Conservation (phyloP, 2,113 vertebrate species). For the Corythornis vintsioides region DNA sequence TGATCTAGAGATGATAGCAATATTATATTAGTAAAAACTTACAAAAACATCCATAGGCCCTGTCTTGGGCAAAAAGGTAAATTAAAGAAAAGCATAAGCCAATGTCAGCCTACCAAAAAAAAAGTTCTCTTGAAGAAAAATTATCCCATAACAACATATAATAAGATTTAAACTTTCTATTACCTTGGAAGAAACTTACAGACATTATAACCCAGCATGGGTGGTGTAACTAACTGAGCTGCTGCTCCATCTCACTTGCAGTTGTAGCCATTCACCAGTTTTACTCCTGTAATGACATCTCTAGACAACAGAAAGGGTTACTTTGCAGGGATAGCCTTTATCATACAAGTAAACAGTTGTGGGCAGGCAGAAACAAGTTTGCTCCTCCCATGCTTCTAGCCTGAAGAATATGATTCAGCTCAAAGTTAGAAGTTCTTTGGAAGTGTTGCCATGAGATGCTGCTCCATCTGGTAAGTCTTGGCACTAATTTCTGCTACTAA, state of each 20-base stretch:
- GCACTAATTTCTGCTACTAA: background rate
- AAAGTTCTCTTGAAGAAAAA: background rate
- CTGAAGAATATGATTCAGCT: conserved; percentile 35
- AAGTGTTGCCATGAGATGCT: background rate
- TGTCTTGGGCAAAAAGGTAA: background rate
- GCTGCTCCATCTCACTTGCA: background rate
- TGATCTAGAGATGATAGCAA: background rate
- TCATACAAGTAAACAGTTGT: conserved; percentile 27
- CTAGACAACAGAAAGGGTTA: conserved; percentile 9
- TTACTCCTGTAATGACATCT: background rate
- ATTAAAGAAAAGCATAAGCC: background rate
- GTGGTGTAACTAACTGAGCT: background rate
- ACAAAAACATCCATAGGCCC: background rate
- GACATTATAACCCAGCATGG: background rate
- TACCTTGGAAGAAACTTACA: background rate
- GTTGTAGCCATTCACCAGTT: background rate
- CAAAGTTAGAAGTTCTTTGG: background rate
- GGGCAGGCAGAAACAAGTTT: conserved; percentile 57
- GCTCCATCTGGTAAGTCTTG: background rate
- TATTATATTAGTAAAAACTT: background rate
- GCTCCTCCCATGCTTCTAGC: conserved; percentile 54
- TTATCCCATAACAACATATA: background rate
- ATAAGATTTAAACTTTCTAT: background rate
- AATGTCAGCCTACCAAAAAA: background rate
- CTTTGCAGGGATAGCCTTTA: conserved; percentile 5